Evolutionary conservation across 2,113 vertebrate genomes (phyloP).

Genomic region (Leptosomus discolor): DNA sequence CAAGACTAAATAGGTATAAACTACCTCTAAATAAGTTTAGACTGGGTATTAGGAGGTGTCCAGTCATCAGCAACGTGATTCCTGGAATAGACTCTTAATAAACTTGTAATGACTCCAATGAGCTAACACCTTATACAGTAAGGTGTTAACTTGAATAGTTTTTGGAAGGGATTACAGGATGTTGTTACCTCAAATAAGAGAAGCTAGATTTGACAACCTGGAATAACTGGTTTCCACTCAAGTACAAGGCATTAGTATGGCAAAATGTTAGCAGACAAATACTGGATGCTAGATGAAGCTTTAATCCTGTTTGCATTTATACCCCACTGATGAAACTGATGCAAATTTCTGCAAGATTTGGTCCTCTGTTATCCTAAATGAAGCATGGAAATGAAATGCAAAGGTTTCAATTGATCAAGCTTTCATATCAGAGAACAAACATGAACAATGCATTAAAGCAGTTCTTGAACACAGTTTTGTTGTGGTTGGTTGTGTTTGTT

Average conservation of each 20-base stretch:
- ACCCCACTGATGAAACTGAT: neutral
- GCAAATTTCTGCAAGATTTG: neutral
- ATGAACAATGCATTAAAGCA: neutral
- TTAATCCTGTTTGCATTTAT: neutral
- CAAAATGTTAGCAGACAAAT: neutral
- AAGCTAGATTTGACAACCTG: neutral
- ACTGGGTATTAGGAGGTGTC: fast-evolving
- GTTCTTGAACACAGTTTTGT: neutral
- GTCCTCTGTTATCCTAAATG: neutral
- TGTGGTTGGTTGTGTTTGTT: fast-evolving
- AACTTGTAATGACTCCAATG: neutral
- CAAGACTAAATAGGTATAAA: neutral
- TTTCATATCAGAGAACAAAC: neutral
- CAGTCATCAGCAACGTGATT: neutral
- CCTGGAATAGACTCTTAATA: neutral
- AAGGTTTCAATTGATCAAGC: neutral
- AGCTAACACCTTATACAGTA: neutral
- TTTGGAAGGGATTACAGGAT: neutral
- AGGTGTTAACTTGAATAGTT: neutral
- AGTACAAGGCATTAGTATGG: neutral
- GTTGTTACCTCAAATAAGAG: neutral
- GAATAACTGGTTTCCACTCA: neutral
- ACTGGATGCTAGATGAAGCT: neutral
- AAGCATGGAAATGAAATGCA: neutral
- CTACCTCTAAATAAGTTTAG: neutral